Evolutionary conservation across 2,888 invertebrate genomes (phyloP).

Genomic region (Diarsia mendica): DNA sequence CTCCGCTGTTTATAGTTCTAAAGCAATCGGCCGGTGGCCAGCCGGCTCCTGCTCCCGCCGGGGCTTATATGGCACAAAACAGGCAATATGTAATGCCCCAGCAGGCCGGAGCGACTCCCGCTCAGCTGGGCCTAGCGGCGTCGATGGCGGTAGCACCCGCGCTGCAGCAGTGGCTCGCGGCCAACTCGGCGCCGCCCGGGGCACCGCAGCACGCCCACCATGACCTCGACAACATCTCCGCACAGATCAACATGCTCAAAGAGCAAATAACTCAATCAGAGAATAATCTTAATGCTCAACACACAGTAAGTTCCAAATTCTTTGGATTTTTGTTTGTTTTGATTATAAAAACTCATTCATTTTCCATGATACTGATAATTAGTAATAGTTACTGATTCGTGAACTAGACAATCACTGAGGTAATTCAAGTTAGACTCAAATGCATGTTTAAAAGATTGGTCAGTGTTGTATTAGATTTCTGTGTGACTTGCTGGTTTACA

Average conservation of each 20-base stretch:
- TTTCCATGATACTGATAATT: slow-evolving; percentile 5
- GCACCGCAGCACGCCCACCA: slow-evolving; percentile 73
- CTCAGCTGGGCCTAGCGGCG: slow-evolving; percentile 90
- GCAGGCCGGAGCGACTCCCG: slow-evolving; percentile 89
- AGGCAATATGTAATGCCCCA: slow-evolving; percentile 91
- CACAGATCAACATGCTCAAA: slow-evolving; percentile 95
- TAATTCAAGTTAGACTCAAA: slow-evolving; percentile 2
- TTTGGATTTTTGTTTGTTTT: slow-evolving; percentile 2
- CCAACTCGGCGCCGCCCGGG: slow-evolving; percentile 81
- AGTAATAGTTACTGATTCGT: slow-evolving; percentile 30
- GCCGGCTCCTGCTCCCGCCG: slow-evolving; percentile 87
- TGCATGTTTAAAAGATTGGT: slow-evolving; percentile 33
- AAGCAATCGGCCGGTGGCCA: slow-evolving; percentile 92
- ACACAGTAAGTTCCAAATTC: slow-evolving; percentile 92
- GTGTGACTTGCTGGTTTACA: slow-evolving; percentile 33
- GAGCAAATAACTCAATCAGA: slow-evolving; percentile 99
- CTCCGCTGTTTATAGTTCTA: slow-evolving; percentile 93
- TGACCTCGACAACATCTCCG: slow-evolving; percentile 91
- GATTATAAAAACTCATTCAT: not conserved
- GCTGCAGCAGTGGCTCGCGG: slow-evolving; percentile 87
- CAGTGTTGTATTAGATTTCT: slow-evolving; percentile 19
- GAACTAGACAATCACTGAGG: slow-evolving; percentile 11
- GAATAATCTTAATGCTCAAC: slow-evolving; percentile 98
- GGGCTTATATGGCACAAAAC: slow-evolving; percentile 90
- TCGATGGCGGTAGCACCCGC: slow-evolving; percentile 88